Base-by-base conservation (phyloP, 1,140 invertebrate species). In the Cyphomyrmex costatus region DNA sequence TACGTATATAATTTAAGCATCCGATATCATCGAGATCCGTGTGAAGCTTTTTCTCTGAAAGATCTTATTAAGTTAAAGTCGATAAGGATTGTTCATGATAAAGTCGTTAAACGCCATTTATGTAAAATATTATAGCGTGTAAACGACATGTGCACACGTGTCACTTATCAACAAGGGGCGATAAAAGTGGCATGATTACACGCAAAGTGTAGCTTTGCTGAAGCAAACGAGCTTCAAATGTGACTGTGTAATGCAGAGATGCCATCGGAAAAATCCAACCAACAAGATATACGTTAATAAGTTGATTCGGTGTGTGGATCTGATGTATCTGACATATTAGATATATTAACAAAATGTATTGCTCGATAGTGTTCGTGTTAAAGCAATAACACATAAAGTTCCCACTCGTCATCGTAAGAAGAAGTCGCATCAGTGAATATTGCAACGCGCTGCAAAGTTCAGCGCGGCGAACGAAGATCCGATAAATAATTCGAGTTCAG, bases 401-500 rank as follows among this genome's bases (percentile, higher is more conserved):
- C 60, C 58, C 61, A 74, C 71, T 60, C 68, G 24, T 74, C 79
- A n/a, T 49, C 46, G 51, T 46, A 83, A 56, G 53, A 61, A 73
- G 33, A 6, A 73, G 24, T 66, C 42, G 46, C 46, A 46, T 79
- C 46, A 16, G 49, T 74, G 68, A 83, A 83, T 83, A 83, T 83
- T 73, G 79, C 68, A 83, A 14, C 53, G 51, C n/a, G 78, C 14
- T 36, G 21, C 49, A 12, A 83, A 83, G 68, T 83, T 73, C 58
- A 19, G 53, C 33, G 53, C 68, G 60, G 24, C 68, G 68, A 68
- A 53, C 49, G 79, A 73, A 74, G 53, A 83, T 46, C 53, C n/a
- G 53, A 27, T 83, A 83, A 83, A 83, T 83, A 61, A 83, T 83
- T 74, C 79, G 24, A 58, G 53, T 74, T 73, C 36, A 46, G 79